Conservation (phyloP, 2,888 invertebrate species). For the Cheilosia soror region DNA sequence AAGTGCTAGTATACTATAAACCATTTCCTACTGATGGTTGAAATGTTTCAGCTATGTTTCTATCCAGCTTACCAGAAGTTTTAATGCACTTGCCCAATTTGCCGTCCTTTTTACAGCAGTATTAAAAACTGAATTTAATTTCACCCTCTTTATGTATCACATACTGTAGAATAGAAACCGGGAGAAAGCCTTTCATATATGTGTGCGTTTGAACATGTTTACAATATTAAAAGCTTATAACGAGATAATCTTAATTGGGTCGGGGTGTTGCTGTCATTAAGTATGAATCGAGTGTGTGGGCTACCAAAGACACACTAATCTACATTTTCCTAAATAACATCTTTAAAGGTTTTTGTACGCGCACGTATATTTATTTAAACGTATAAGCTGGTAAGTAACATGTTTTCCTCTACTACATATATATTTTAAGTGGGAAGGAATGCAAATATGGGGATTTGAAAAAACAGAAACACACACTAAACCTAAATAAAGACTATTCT, state of each 20-base stretch:
- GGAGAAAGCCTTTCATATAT: background rate
- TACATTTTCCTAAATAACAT: slow-evolving; percentile 1
- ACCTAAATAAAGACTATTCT: slow-evolving; percentile 21
- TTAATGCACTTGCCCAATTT: too few relatives aligned
- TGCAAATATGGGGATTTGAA: background rate
- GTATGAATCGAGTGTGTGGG: slow-evolving; percentile 27
- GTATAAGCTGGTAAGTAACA: background rate
- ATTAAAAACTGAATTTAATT: background rate
- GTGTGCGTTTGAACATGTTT: slow-evolving; percentile 32
- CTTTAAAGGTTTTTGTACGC: slow-evolving; percentile 9
- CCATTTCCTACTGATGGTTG: too few relatives aligned
- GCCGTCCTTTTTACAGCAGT: background rate
- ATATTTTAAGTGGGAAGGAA: background rate
- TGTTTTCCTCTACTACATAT: background rate
- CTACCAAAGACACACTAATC: background rate
- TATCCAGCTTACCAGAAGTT: too few relatives aligned
- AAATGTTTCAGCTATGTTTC: too few relatives aligned
- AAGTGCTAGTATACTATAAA: too few relatives aligned
- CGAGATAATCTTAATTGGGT: slow-evolving; percentile 47
- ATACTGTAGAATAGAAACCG: background rate
- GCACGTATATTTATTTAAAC: slow-evolving; percentile 7
- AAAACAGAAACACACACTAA: slow-evolving; percentile 16
- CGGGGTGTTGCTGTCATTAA: slow-evolving; percentile 15
- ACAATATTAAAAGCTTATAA: slow-evolving; percentile 50
- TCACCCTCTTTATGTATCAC: background rate